Conservation (phyloP, 2,888 invertebrate genomes). For the Eristalis pertinax region DNA sequence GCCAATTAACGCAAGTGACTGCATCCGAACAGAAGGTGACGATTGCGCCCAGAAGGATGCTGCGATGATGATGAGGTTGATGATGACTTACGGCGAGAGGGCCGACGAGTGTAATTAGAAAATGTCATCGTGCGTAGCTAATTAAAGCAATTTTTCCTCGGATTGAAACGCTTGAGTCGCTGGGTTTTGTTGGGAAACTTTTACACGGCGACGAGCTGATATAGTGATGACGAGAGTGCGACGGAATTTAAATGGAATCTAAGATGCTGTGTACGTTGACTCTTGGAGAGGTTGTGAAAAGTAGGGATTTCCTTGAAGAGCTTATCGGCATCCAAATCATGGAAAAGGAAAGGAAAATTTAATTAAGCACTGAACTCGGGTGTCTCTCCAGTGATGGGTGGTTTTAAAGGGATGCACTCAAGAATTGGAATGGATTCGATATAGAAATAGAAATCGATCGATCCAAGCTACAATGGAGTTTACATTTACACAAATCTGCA, state of each 20-base stretch:
- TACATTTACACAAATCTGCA: too few relatives aligned
- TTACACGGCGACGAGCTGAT: background rate
- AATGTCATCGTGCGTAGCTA: slow-evolving; percentile 45
- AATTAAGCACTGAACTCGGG: background rate
- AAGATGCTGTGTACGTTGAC: background rate
- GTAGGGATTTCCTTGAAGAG: background rate
- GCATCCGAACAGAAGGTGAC: slow-evolving; percentile 34
- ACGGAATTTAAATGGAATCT: background rate
- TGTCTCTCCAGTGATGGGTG: background rate
- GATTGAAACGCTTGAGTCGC: slow-evolving; percentile 9
- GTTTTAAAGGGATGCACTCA: background rate
- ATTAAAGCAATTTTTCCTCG: slow-evolving; percentile 50
- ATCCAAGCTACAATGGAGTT: too few relatives aligned
- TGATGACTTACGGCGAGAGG: background rate
- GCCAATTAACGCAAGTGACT: slow-evolving; percentile 55
- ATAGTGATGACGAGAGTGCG: background rate
- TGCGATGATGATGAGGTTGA: background rate
- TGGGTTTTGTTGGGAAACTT: background rate
- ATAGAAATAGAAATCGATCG: background rate
- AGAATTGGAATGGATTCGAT: background rate
- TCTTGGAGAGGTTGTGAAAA: background rate
- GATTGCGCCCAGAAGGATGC: slow-evolving; percentile 2
- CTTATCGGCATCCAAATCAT: background rate
- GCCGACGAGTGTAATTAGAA: slow-evolving; percentile 20
- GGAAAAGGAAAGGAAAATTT: background rate